A percentile compares a stretch with the other conserved stretches of the same genome.
phyloP scores from a whole-genome alignment of 2,888 invertebrate genomes.

The Patella depressa region DNA sequence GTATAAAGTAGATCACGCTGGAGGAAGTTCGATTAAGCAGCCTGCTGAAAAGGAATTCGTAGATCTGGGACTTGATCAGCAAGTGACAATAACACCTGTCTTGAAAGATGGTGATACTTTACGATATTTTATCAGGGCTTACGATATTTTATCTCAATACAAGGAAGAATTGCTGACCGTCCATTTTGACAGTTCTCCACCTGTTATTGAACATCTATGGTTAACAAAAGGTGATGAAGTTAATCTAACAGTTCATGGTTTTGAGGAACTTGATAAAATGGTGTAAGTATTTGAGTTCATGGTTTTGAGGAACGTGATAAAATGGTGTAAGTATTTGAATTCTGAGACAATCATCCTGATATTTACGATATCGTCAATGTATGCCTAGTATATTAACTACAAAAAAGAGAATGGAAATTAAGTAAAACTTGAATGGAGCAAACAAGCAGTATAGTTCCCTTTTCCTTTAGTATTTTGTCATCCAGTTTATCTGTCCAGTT shows the following conservation, averaged over 20 bases:
- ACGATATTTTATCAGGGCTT: constrained; percentile 34
- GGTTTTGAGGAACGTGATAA: constrained; percentile 33
- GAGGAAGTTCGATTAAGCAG: constrained; percentile 16
- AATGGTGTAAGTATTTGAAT: constrained; percentile 28
- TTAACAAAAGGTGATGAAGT: constrained; percentile 30
- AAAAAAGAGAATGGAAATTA: no score
- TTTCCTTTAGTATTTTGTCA: no score
- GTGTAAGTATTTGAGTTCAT: no score
- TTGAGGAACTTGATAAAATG: constrained; percentile 33
- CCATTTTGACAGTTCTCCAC: constrained; percentile 40
- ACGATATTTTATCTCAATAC: constrained; percentile 32
- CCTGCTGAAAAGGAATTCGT: constrained; percentile 1
- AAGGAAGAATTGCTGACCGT: constrained; percentile 34
- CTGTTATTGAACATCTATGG: constrained; percentile 39
- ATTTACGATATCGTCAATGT: no score
- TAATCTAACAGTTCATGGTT: constrained; percentile 37
- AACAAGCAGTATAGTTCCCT: no score
- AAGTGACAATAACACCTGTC: constrained; percentile 16
- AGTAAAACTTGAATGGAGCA: no score
- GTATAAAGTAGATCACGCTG: constrained; percentile 23
- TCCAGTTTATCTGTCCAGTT: no score
- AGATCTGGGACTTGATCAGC: constrained; percentile 5
- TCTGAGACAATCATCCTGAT: no score
- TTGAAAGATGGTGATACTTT: constrained; percentile 37
- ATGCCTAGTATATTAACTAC: no score